phyloP scores from a whole-genome alignment of 1,140 invertebrate genomes.

The Trachymyrmex cornetzi region DNA sequence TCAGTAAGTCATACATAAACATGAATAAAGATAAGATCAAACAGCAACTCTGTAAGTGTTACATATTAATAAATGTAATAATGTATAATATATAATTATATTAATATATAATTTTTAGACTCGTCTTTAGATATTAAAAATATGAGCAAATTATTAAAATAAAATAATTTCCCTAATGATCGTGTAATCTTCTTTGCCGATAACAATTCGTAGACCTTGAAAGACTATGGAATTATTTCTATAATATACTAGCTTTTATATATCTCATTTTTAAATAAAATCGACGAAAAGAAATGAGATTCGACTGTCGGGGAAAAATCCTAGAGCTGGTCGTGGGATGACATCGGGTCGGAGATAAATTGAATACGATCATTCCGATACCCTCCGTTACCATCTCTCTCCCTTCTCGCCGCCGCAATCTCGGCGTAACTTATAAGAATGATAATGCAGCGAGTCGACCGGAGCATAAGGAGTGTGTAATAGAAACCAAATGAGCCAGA shows the following conservation, averaged over 20 bases:
- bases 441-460: constrained; percentile 31
- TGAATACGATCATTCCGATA: constrained; percentile 60
- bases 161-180: not conserved
- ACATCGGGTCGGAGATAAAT: constrained; percentile 67
- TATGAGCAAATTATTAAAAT: not conserved
- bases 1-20: not conserved
- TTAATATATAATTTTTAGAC: not conserved
- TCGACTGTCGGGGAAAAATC: constrained; percentile 39
- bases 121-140: not conserved
- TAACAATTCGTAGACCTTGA: not conserved
- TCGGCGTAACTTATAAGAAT: constrained; percentile 34
- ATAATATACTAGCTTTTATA: not conserved
- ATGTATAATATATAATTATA: not conserved
- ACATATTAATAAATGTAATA: not conserved
- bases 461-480: constrained; percentile 42
- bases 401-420: not conserved
- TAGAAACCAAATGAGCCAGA: constrained; percentile 49
- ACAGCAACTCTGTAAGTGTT: not conserved
- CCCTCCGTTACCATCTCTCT: constrained; percentile 25
- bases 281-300: constrained; percentile 42
- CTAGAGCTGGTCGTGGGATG: constrained; percentile 45
- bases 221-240: not conserved
- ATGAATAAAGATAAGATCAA: not conserved
- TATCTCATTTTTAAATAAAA: constrained; percentile 59
- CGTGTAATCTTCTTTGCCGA: not conserved